Conservation (phyloP, 1,140 invertebrate species). For the Maniola jurtina region DNA sequence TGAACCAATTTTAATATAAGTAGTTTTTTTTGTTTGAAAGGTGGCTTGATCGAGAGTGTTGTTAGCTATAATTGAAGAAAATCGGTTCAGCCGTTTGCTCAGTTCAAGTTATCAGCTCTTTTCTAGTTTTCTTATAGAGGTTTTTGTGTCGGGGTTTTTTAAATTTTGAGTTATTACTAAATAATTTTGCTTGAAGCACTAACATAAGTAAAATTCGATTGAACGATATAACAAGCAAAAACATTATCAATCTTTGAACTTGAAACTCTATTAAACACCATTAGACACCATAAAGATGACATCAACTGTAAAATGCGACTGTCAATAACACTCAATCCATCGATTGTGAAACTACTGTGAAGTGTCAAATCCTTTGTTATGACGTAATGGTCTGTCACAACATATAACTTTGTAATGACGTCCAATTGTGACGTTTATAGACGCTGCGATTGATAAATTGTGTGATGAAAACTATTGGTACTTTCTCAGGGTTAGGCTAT, state of each 20-base stretch:
- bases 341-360: constrained; percentile 43
- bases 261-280: constrained; percentile 47
- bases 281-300: constrained; percentile 56
- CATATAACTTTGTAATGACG: constrained; percentile 66
- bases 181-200: no score
- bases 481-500: constrained; percentile 49
- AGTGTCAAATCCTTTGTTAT: constrained; percentile 51
- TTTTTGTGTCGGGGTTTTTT: no score
- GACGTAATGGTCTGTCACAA: constrained; percentile 74
- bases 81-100: no score
- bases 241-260: constrained; percentile 27
- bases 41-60: no score
- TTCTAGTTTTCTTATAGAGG: no score
- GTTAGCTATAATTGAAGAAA: no score
- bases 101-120: no score
- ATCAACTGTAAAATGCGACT: constrained; percentile 63
- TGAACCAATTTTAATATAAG: no score
- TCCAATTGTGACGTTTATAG: constrained; percentile 49
- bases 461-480: constrained; percentile 54
- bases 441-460: constrained; percentile 51
- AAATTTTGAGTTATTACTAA: no score
- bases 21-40: no score
- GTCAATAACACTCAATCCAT: constrained; percentile 57
- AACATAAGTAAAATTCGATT: no score
- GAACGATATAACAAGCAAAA: constrained; percentile 6